Percentiles rank a stretch among this genome's conserved stretches.
These are phyloP conservation scores for Cataglyphis rosenhaueri DNA, from an alignment of 2,888 invertebrate species.

Conservation along the genomic window DNA sequence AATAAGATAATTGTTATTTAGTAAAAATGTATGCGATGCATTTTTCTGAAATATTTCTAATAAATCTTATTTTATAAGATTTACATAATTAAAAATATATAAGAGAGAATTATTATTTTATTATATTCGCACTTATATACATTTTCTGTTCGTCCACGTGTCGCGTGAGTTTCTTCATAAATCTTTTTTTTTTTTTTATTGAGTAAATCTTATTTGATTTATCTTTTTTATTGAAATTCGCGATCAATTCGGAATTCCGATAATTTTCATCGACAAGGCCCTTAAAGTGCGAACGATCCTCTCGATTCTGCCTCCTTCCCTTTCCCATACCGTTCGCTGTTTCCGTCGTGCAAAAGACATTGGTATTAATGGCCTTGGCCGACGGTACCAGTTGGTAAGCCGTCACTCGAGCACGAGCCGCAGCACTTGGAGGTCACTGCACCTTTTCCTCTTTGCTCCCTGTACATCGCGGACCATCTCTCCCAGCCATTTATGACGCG, in stretches of 20 bases:
- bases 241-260: constrained; percentile 24
- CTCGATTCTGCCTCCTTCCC: constrained; percentile 13
- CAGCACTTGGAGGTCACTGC: constrained; percentile 79
- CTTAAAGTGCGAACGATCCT: background rate
- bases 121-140: background rate
- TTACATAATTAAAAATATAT: background rate
- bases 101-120: background rate
- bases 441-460: constrained; percentile 75
- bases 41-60: background rate
- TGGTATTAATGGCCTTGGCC: constrained; percentile 74
- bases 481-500: constrained; percentile 54
- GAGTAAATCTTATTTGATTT: too few relatives aligned
- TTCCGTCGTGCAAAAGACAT: constrained; percentile 54
- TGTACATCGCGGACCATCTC: constrained; percentile 61
- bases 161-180: background rate
- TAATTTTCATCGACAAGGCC: constrained; percentile 4
- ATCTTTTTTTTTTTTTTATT: background rate
- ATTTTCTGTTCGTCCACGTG: background rate
- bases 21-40: background rate
- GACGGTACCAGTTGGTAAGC: constrained; percentile 72
- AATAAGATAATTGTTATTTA: background rate
- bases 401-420: constrained; percentile 76
- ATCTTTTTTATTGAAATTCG: background rate
- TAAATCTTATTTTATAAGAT: background rate
- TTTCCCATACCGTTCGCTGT: constrained; percentile 9